Evolutionary conservation across 2,113 vertebrate genomes (phyloP).

Genomic region (Labeo rohita): DNA sequence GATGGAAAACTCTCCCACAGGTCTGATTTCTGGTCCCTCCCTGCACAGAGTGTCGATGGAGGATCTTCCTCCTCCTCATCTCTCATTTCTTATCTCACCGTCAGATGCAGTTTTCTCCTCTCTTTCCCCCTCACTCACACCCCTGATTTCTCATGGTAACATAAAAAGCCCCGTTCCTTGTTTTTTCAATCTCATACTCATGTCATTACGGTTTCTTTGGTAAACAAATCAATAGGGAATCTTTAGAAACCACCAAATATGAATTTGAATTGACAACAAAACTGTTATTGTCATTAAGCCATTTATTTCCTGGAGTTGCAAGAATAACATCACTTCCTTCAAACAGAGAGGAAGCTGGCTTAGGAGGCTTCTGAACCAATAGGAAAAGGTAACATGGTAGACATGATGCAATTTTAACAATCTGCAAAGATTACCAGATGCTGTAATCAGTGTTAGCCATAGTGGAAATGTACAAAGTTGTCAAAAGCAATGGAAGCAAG

Average conservation of each 20-base stretch:
- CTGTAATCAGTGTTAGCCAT: not conserved
- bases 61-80: conserved; percentile 30
- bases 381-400: not conserved
- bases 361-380: not conserved
- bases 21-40: conserved; percentile 16
- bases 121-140: not conserved
- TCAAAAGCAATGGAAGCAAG: not conserved
- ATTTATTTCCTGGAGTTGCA: not conserved
- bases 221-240: not conserved
- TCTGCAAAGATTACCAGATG: not conserved
- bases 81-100: conserved; percentile 16
- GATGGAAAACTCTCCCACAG: conserved; percentile 36
- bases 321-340: not conserved
- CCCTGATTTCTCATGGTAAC: not conserved
- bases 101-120: not conserved
- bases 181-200: not conserved
- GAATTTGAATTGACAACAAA: not conserved
- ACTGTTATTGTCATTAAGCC: not conserved
- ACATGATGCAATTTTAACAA: not conserved
- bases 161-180: not conserved
- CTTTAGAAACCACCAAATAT: not conserved
- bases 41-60: conserved; percentile 22
- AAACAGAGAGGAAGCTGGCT: not conserved
- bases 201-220: not conserved
- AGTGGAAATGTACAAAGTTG: not conserved